Conservation (phyloP, 2,888 invertebrate species). For the Drosophila greeni region DNA sequence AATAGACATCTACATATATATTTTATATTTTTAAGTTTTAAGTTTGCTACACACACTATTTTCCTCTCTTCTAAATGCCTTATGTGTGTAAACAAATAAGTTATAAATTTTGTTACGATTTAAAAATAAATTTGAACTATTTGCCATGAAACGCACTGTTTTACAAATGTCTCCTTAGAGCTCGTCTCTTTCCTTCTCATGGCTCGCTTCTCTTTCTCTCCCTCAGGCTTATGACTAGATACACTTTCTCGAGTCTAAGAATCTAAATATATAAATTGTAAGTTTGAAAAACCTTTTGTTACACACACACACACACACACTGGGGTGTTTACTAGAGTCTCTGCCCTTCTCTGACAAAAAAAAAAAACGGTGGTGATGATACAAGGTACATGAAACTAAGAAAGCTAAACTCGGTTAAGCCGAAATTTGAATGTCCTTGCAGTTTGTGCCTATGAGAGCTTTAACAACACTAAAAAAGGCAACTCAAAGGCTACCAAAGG, state of each 20-base stretch:
- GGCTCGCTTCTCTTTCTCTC: conserved; percentile 10
- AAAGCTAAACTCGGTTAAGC: neutral
- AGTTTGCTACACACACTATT: conserved; percentile 13
- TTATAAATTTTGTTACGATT: neutral
- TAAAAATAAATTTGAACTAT: neutral
- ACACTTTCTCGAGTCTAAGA: conserved; percentile 34
- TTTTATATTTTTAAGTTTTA: conserved; percentile 12
- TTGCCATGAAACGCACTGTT: conserved; percentile 5
- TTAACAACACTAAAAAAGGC: neutral
- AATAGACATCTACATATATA: conserved; percentile 8
- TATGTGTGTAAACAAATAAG: neutral
- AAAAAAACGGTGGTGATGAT: neutral
- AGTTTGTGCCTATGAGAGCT: neutral
- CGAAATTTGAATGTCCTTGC: neutral
- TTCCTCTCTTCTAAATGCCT: conserved; percentile 5
- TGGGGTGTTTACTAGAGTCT: neutral
- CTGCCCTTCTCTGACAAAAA: conserved; percentile 1
- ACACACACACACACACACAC: conserved; percentile 5
- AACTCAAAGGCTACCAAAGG: too few species aligned
- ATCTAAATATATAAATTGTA: conserved; percentile 6
- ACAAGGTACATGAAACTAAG: conserved; percentile 1
- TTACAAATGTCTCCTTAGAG: conserved; percentile 1
- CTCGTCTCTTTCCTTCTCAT: neutral
- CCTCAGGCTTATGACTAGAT: conserved; percentile 61
- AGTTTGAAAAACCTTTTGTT: conserved; percentile 11